A percentile compares a stretch with the other conserved stretches of the same genome.
These are phyloP conservation scores for Ispidina lecontei DNA, from an alignment of 2,797 vertebrate genomes.

Conservation along the genomic window DNA sequence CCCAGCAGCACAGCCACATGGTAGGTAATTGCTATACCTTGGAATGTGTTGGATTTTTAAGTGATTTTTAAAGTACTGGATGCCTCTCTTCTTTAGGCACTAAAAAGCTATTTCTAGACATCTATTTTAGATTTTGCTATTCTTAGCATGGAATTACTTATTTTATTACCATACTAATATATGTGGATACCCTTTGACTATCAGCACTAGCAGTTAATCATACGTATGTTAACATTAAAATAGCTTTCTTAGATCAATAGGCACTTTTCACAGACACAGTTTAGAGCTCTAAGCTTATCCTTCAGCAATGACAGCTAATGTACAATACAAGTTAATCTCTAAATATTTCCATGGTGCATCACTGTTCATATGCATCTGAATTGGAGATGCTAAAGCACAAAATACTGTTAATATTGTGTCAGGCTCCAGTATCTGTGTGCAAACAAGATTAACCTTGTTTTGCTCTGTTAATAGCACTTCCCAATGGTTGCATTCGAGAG, in stretches of 20 bases:
- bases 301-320: conserved; percentile 3
- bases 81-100: conserved; percentile 3
- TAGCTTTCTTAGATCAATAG: neutral
- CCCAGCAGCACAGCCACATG: neutral
- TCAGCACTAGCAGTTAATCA: conserved; percentile 26
- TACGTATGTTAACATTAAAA: neutral
- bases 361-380: conserved; percentile 1
- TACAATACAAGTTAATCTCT: conserved; percentile 22
- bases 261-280: neutral
- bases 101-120: conserved; percentile 37
- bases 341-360: conserved; percentile 26
- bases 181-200: neutral
- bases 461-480: conserved; percentile 54
- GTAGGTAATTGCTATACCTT: neutral
- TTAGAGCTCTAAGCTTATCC: neutral
- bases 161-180: conserved; percentile 1
- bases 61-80: neutral
- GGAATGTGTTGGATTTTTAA: neutral
- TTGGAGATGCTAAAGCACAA: conserved; percentile 60
- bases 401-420: conserved; percentile 34
- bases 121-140: neutral
- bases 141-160: neutral
- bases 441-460: conserved; percentile 46
- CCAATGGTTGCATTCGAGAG: conserved; percentile 42
- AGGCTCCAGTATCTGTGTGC: conserved; percentile 54